A percentile compares a stretch with the other conserved stretches of the same genome.
Conservation (phyloP, 1,140 invertebrate genomes). For the Holotrichia oblita region DNA sequence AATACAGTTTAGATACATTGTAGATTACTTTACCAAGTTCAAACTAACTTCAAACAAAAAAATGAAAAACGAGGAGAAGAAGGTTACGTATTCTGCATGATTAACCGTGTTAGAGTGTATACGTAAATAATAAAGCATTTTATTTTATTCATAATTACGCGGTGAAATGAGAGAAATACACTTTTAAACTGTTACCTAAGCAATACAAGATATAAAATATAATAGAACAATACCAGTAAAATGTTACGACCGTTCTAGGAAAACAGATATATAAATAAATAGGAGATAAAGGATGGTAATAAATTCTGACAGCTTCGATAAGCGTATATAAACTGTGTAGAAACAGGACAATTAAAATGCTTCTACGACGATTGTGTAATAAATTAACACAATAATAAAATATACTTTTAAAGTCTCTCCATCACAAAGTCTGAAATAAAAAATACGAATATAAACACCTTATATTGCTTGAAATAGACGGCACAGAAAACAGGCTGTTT, state of each 20-base stretch:
- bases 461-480: too few relatives aligned
- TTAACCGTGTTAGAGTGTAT: too few relatives aligned
- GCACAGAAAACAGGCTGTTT: too few relatives aligned
- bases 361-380: slow-evolving; percentile 16
- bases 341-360: slow-evolving; percentile 10
- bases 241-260: background rate
- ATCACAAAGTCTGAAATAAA: background rate
- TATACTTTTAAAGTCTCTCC: slow-evolving; percentile 1
- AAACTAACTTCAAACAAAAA: too few relatives aligned
- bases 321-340: slow-evolving; percentile 1
- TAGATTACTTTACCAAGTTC: too few relatives aligned
- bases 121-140: background rate
- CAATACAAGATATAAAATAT: background rate
- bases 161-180: slow-evolving; percentile 4
- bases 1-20: too few relatives aligned
- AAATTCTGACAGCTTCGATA: slow-evolving; percentile 20
- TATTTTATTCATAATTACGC: background rate
- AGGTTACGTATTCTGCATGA: too few relatives aligned
- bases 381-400: slow-evolving; percentile 22
- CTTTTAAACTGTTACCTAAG: background rate
- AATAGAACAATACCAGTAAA: slow-evolving; percentile 11
- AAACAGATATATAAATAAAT: background rate
- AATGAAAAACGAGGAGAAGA: too few relatives aligned
- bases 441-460: too few relatives aligned
- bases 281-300: slow-evolving; percentile 12